These are phyloP conservation scores for Chloroclystis v-ata DNA, from an alignment of 2,888 invertebrate species.

Conservation along the genomic window DNA sequence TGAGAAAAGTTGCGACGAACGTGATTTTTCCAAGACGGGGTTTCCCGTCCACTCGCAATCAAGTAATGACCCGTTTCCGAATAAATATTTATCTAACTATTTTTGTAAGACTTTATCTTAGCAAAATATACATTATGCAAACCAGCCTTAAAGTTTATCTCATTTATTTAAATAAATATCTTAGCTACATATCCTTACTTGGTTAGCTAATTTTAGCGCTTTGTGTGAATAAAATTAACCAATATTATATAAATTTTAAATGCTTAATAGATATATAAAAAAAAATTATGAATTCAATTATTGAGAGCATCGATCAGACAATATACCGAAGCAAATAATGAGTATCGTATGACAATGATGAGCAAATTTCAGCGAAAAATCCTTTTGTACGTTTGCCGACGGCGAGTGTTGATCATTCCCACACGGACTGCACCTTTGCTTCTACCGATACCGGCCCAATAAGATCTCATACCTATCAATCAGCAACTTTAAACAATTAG, in stretches of 20 bases:
- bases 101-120: slow-evolving; percentile 17
- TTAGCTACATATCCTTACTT: neutral
- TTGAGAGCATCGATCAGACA: slow-evolving; percentile 2
- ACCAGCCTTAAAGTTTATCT: slow-evolving; percentile 1
- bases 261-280: neutral
- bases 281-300: slow-evolving; percentile 1
- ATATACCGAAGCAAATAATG: slow-evolving; percentile 33
- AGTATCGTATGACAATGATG: slow-evolving; percentile 57
- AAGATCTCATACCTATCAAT: slow-evolving; percentile 41
- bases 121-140: slow-evolving; percentile 8
- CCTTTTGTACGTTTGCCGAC: slow-evolving; percentile 65
- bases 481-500: slow-evolving; percentile 24
- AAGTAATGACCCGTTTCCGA: slow-evolving; percentile 35
- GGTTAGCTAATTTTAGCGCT: neutral
- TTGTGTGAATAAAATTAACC: neutral
- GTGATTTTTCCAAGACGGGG: slow-evolving; percentile 52
- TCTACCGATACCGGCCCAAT: slow-evolving; percentile 52
- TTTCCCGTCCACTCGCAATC: slow-evolving; percentile 51
- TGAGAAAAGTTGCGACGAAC: slow-evolving; percentile 50
- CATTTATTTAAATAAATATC: slow-evolving; percentile 5
- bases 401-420: slow-evolving; percentile 67
- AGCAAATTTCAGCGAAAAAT: slow-evolving; percentile 60
- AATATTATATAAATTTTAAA: neutral
- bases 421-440: slow-evolving; percentile 56
- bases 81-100: slow-evolving; percentile 30